Conservation (phyloP, 2,888 invertebrate species). For the Tanytarsus gracilentus region DNA sequence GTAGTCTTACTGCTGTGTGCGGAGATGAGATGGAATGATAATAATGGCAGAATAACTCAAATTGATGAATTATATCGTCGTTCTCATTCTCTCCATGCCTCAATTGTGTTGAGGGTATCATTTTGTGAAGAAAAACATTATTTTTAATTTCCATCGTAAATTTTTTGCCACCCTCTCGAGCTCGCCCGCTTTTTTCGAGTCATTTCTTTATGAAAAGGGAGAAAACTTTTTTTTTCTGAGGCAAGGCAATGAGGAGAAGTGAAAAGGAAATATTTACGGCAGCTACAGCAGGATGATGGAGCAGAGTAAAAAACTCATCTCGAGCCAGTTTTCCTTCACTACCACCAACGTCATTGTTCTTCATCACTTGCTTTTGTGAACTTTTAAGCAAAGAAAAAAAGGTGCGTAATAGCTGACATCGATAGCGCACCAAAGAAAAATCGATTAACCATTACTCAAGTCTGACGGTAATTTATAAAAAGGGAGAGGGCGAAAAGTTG, state of each 20-base stretch:
- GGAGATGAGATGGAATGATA: not conserved
- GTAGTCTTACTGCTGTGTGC: not conserved
- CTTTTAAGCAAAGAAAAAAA: not conserved
- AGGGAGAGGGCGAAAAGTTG: not conserved
- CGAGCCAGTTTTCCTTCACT: too few species aligned
- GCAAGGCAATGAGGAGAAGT: not conserved
- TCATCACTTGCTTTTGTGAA: not conserved
- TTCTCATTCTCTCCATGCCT: not conserved
- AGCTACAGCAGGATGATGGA: too few species aligned
- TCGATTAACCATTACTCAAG: slow-evolving; percentile 25
- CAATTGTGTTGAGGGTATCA: slow-evolving; percentile 17
- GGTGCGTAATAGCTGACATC: slow-evolving; percentile 27
- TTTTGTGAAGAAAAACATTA: slow-evolving; percentile 10
- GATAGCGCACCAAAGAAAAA: slow-evolving; percentile 26
- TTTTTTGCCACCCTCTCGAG: slow-evolving; percentile 11
- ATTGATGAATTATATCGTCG: slow-evolving; percentile 23
- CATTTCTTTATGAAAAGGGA: slow-evolving; percentile 4
- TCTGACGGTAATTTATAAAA: not conserved
- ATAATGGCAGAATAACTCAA: slow-evolving; percentile 11
- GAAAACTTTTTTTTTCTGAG: not conserved
- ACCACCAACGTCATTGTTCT: too few species aligned
- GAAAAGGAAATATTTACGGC: not conserved
- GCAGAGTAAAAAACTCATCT: too few species aligned
- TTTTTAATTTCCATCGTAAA: slow-evolving; percentile 25
- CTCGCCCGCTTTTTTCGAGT: not conserved